A percentile compares a stretch with the other conserved stretches of the same genome.
Conservation (phyloP, 2,888 invertebrate genomes). For the Andrena bucephala region DNA sequence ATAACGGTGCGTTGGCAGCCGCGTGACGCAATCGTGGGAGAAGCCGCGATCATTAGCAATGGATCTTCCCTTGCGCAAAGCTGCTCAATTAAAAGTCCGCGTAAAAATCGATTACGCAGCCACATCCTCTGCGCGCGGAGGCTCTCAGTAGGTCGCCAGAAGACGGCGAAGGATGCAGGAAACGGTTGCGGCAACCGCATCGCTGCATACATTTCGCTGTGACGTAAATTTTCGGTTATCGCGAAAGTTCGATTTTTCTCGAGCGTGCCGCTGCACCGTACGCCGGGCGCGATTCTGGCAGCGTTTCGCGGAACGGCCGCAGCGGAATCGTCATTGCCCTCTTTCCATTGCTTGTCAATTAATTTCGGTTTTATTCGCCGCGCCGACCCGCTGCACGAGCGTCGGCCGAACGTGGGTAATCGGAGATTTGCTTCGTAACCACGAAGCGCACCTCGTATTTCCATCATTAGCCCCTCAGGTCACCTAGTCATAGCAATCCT, state of each 20-base stretch:
- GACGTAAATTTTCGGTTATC: slow-evolving; percentile 42
- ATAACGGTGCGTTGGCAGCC: neutral
- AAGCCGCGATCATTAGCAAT: slow-evolving; percentile 6
- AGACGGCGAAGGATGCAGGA: slow-evolving; percentile 49
- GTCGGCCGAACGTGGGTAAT: neutral
- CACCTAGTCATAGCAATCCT: slow-evolving; percentile 44
- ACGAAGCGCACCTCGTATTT: slow-evolving; percentile 30
- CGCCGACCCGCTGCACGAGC: neutral
- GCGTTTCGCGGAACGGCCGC: neutral
- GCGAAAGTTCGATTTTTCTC: slow-evolving; percentile 26
- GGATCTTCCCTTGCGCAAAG: slow-evolving; percentile 35
- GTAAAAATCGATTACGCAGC: slow-evolving; percentile 59
- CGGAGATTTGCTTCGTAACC: neutral
- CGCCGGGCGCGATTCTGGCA: neutral
- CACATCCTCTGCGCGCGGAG: slow-evolving; percentile 37
- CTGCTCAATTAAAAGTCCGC: slow-evolving; percentile 24
- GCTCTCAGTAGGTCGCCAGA: slow-evolving; percentile 18
- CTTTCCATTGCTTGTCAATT: neutral
- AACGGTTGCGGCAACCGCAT: slow-evolving; percentile 50
- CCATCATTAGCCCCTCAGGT: slow-evolving; percentile 44
- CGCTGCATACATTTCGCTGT: slow-evolving; percentile 36
- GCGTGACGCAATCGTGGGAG: slow-evolving; percentile 9
- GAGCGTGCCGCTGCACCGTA: slow-evolving; percentile 12
- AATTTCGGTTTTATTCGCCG: neutral
- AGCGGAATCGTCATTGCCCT: neutral